These are phyloP conservation scores for Drosophila tanythrix DNA, from an alignment of 2,888 invertebrate species.

Conservation along the genomic window DNA sequence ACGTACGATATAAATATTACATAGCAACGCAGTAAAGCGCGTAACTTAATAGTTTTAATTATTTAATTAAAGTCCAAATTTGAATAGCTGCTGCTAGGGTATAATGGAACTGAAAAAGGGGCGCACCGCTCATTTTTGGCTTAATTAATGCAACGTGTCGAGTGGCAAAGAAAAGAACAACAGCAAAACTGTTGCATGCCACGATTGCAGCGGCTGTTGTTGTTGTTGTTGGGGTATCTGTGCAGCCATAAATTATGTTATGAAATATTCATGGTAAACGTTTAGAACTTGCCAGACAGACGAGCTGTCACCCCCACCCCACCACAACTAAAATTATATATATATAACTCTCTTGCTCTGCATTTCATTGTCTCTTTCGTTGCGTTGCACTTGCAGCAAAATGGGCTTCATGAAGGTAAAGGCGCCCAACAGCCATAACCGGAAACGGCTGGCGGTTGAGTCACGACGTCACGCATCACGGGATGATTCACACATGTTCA, in stretches of 20 bases:
- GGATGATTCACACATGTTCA: slow-evolving; percentile 93
- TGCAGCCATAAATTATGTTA: slow-evolving; percentile 64
- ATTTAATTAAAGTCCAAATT: neutral
- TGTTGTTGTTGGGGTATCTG: slow-evolving; percentile 42
- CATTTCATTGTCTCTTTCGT: slow-evolving; percentile 6
- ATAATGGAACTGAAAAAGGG: neutral
- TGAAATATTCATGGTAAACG: slow-evolving; percentile 74
- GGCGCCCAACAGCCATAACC: slow-evolving; percentile 91
- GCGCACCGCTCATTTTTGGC: slow-evolving; percentile 54
- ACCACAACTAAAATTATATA: neutral
- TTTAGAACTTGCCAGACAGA: slow-evolving; percentile 54
- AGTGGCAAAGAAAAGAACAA: slow-evolving; percentile 50
- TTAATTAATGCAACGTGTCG: slow-evolving; percentile 69
- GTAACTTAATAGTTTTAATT: neutral
- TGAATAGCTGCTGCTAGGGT: neutral
- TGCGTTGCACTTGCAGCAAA: slow-evolving; percentile 87
- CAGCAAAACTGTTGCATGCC: slow-evolving; percentile 46
- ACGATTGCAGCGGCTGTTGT: neutral
- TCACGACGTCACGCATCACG: slow-evolving; percentile 89
- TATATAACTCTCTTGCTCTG: neutral
- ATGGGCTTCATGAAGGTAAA: slow-evolving; percentile 90
- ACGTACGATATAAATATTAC: neutral
- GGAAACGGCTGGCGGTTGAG: slow-evolving; percentile 92
- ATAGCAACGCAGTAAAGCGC: no score
- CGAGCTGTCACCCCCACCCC: slow-evolving; percentile 7